A percentile compares a stretch with the other conserved stretches of the same genome.
Conservation (phyloP, 53 echinoderm and acorn worm genomes). For the Temnopleurus reevesii region DNA sequence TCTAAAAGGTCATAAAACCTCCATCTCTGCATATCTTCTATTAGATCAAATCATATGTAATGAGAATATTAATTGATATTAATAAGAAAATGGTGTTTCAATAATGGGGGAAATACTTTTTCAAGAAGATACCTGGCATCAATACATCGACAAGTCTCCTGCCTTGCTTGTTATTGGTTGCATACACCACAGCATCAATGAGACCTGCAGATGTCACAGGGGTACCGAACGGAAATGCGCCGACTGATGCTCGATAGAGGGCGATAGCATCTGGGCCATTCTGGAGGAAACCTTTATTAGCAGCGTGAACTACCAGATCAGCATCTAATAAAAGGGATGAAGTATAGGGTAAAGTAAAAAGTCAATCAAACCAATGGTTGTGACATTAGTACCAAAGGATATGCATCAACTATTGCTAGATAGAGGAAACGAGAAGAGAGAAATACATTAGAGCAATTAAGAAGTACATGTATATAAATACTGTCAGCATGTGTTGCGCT, state of each 20-base stretch:
- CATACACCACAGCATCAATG: constrained; percentile 88
- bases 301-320: constrained; percentile 58
- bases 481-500: too few species aligned
- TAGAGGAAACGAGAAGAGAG: too few species aligned
- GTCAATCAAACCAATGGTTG: too few species aligned
- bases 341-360: background rate
- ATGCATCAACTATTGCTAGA: too few species aligned
- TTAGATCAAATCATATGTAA: too few species aligned
- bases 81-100: too few species aligned
- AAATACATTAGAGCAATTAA: too few species aligned
- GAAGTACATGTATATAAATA: too few species aligned
- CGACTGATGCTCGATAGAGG: constrained; percentile 75
- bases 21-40: too few species aligned
- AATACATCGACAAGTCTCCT: constrained; percentile 62
- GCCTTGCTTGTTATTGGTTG: constrained; percentile 53
- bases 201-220: constrained; percentile 68
- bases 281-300: constrained; percentile 73
- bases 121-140: constrained; percentile 84
- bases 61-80: too few species aligned
- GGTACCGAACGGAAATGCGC: constrained; percentile 79
- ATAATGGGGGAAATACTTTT: too few species aligned
- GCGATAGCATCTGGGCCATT: constrained; percentile 87
- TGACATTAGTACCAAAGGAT: background rate
- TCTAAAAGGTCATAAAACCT: too few species aligned
- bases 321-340: constrained; percentile 51